Evolutionary conservation across 2,888 invertebrate species (phyloP).

Genomic region (Nematopogon swammerdamellus): DNA sequence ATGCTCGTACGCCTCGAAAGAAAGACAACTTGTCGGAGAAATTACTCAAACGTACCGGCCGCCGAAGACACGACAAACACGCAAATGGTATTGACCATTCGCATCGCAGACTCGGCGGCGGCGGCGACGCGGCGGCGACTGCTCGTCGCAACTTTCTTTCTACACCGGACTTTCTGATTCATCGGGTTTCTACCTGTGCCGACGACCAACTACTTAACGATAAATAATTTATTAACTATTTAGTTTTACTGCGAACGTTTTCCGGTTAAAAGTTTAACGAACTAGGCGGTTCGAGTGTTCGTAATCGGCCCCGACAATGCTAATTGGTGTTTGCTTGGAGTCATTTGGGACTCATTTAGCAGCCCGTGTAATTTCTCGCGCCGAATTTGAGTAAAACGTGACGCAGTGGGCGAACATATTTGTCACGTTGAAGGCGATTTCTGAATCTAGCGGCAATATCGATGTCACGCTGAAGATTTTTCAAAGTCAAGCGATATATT

Average conservation of each 20-base stretch:
- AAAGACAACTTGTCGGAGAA: background rate
- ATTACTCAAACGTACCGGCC: background rate
- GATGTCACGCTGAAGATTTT: too few species aligned
- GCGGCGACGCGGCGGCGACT: constrained; percentile 50
- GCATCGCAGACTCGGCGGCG: constrained; percentile 28
- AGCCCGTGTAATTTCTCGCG: too few species aligned
- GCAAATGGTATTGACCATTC: constrained; percentile 31
- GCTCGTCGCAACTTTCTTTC: constrained; percentile 39
- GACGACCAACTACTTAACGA: background rate
- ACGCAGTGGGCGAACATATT: too few species aligned
- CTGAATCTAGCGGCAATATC: too few species aligned
- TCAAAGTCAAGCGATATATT: too few species aligned
- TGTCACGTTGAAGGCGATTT: too few species aligned
- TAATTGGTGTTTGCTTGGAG: too few species aligned
- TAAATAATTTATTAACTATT: background rate
- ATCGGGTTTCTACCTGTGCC: background rate
- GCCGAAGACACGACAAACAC: constrained; percentile 1
- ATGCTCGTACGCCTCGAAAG: background rate
- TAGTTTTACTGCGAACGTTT: background rate
- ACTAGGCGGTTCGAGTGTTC: background rate
- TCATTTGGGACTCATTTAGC: too few species aligned
- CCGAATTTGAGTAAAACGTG: too few species aligned
- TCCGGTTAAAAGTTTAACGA: background rate
- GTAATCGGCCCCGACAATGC: too few species aligned
- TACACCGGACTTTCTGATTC: background rate